Base-by-base conservation (phyloP, 2,888 invertebrate genomes). In the Halictus ligatus region DNA sequence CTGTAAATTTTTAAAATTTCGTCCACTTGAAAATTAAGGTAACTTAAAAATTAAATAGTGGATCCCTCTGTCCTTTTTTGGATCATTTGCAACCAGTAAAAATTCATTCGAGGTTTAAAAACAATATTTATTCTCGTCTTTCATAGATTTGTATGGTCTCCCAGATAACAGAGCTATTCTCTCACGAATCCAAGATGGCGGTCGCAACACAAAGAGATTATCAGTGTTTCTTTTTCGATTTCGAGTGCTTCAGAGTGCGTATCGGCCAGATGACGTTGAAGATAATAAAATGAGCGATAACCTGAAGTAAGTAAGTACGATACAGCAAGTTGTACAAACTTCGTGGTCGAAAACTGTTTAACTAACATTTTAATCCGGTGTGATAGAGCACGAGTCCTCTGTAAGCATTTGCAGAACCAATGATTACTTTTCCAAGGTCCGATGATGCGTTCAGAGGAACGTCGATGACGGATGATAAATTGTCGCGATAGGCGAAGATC, bases 381-480 rank as follows among this genome's bases (percentile, higher is more conserved):
- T 54, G 25, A 15, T 18, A 60, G 29, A 29, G 29, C 29, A 64
- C 13, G n/a, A 72, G 60, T 29, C 75, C 12, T 71, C 46, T 43
- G 35, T 43, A 25, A 67, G n/a, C 25, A 18, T 76, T 72, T 25
- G 29, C 46, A 10, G 18, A n/a, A 43, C 13, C 18, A 35, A 76
- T 64, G 81, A 83, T 83, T 83, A 75, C 76, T 83, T 73, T 72
- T 46, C 72, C 50, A 64, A 25, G 35, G n/a, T 6, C 12, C 43
- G 73, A 29, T 64, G 83, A 75, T 46, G 58, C 15, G 71, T 76
- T 73, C 46, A 71, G 54, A n/a, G 1, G n/a, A 73, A 73, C 60
- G 80, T 54, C 21, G 64, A 81, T 83, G 81, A 81, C 73, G 81
- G 81, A 83, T 81, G 83, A 81, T 21, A 54, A 21, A 54, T 2